Conservation (phyloP, 2,797 vertebrate species). For the Hypotaenidia philippensis region DNA sequence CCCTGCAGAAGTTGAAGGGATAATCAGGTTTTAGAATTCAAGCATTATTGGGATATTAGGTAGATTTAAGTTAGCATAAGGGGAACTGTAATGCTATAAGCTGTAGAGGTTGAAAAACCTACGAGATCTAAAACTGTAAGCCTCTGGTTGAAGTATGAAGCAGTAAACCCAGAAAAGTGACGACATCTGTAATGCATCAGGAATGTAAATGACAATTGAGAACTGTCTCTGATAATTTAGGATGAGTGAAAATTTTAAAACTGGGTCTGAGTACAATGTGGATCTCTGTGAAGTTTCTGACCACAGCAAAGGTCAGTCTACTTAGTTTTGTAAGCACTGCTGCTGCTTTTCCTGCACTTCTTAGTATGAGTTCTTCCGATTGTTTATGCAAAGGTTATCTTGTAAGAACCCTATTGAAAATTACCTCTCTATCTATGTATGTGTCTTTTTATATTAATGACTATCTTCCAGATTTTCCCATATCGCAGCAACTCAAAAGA, state of each 20-base stretch:
- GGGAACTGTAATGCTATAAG: slow-evolving; percentile 37
- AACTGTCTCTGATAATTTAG: neutral
- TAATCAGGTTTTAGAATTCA: slow-evolving; percentile 67
- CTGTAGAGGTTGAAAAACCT: neutral
- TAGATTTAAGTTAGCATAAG: slow-evolving; percentile 57
- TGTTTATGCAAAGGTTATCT: neutral
- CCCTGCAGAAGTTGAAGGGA: slow-evolving; percentile 42
- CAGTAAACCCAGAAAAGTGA: neutral
- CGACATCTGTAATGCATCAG: neutral
- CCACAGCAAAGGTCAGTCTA: neutral
- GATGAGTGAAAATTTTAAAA: neutral
- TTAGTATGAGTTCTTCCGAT: neutral
- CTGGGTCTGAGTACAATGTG: neutral
- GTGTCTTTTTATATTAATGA: neutral
- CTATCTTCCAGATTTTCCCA: neutral
- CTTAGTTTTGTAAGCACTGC: neutral
- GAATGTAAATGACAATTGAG: neutral
- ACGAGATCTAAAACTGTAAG: slow-evolving; percentile 13
- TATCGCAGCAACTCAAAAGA: neutral
- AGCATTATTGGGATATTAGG: slow-evolving; percentile 60
- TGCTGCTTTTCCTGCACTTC: neutral
- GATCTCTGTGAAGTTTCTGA: neutral
- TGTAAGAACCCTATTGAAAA: neutral
- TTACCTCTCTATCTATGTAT: neutral
- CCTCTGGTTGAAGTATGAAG: neutral